Percentiles rank a stretch among this genome's conserved stretches.
phyloP scores from a whole-genome alignment of 2,113 vertebrate genomes.

The Embiotoca jacksoni region DNA sequence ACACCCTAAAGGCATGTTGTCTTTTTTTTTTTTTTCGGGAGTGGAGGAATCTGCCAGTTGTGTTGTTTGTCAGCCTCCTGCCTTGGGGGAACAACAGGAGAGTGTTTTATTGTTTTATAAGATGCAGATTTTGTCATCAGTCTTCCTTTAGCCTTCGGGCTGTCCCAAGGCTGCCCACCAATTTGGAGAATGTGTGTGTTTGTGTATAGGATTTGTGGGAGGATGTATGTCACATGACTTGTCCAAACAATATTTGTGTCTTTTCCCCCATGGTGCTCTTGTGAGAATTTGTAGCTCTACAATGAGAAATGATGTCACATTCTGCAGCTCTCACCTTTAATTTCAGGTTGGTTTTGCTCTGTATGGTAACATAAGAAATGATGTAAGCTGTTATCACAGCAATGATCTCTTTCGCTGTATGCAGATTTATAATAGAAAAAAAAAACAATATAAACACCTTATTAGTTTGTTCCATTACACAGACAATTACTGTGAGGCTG shows the following conservation, averaged over 20 bases:
- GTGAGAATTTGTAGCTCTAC: slow-evolving; percentile 5
- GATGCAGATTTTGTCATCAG: slow-evolving; percentile 69
- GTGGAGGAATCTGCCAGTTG: slow-evolving; percentile 31
- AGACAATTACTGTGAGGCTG: slow-evolving; percentile 27
- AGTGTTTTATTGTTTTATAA: slow-evolving; percentile 65
- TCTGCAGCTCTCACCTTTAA: slow-evolving; percentile 6
- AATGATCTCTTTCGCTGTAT: slow-evolving; percentile 17
- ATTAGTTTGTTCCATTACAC: slow-evolving; percentile 41
- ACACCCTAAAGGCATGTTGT: slow-evolving; percentile 12
- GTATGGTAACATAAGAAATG: background rate
- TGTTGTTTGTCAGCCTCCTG: slow-evolving; percentile 43
- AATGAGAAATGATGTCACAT: background rate
- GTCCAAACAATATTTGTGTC: background rate
- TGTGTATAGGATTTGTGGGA: background rate
- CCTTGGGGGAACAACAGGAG: slow-evolving; percentile 37
- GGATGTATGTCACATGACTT: background rate
- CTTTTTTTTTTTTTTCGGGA: slow-evolving; percentile 10
- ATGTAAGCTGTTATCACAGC: slow-evolving; percentile 15
- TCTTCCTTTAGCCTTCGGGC: slow-evolving; percentile 56
- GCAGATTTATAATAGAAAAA: slow-evolving; percentile 6
- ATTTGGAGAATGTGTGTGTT: slow-evolving; percentile 44
- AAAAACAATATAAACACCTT: background rate
- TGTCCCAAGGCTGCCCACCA: slow-evolving; percentile 58
- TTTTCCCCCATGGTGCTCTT: background rate
- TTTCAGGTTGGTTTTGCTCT: slow-evolving; percentile 10